These are phyloP conservation scores for Thryonomys swinderianus DNA, from an alignment of 2,113 vertebrate genomes.

Conservation along the genomic window DNA sequence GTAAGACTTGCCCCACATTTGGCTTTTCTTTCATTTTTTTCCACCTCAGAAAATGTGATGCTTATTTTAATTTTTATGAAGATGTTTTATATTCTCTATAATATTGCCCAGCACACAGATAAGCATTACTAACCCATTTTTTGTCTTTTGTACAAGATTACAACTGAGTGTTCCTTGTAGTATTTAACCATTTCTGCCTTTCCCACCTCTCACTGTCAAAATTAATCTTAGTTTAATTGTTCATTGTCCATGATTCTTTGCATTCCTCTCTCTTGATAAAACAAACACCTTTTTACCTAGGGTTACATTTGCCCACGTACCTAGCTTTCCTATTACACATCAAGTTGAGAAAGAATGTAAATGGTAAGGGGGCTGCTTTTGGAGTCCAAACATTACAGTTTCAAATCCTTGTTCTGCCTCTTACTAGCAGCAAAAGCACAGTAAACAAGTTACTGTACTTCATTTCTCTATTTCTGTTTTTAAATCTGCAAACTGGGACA, in stretches of 20 bases:
- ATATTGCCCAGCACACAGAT: background rate
- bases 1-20: background rate
- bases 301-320: background rate
- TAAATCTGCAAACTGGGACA: background rate
- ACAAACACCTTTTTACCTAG: background rate
- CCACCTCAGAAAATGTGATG: background rate
- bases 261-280: background rate
- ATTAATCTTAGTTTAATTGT: background rate
- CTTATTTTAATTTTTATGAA: background rate
- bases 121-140: background rate
- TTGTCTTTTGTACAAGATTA: background rate
- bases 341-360: background rate
- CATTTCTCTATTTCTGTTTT: background rate
- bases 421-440: background rate
- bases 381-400: background rate
- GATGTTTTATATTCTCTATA: constrained; percentile 1
- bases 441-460: background rate
- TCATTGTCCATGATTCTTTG: background rate
- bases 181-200: background rate
- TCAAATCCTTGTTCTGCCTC: constrained; percentile 12
- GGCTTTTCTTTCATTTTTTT: background rate
- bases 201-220: background rate
- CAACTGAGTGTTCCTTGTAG: background rate
- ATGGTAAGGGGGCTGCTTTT: background rate
- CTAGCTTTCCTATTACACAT: background rate